Conservation (phyloP, 2,888 invertebrate genomes). For the Scrobipalpa costella region DNA sequence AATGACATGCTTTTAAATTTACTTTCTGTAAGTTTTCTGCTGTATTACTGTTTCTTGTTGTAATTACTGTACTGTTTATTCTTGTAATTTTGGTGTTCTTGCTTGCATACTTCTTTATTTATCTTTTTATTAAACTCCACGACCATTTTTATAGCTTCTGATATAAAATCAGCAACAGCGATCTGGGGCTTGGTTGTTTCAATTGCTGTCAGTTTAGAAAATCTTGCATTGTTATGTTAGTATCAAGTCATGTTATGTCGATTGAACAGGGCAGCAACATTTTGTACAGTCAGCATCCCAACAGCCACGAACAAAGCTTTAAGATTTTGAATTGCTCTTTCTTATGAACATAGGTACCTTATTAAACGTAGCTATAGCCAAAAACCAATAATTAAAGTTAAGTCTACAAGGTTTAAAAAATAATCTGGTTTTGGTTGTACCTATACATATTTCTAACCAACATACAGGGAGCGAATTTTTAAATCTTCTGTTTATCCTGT, state of each 20-base stretch:
- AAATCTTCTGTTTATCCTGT: background rate
- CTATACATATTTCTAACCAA: background rate
- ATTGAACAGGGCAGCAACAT: conserved; percentile 3
- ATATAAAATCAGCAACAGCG: too few relatives aligned
- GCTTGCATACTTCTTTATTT: background rate
- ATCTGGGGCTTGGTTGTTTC: too few relatives aligned
- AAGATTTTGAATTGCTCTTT: conserved; percentile 1
- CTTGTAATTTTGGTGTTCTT: background rate
- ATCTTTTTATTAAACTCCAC: too few relatives aligned
- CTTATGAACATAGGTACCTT: background rate
- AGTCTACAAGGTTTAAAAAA: too few relatives aligned
- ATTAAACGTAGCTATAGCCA: background rate
- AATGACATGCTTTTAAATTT: background rate
- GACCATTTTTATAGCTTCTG: too few relatives aligned
- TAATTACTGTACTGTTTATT: background rate
- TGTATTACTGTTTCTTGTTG: background rate
- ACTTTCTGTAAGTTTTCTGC: background rate
- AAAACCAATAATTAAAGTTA: background rate
- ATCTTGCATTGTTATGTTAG: too few relatives aligned
- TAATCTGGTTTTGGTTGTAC: too few relatives aligned
- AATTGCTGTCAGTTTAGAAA: too few relatives aligned
- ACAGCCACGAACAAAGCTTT: background rate
- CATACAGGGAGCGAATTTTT: background rate
- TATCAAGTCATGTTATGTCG: conserved; percentile 30
- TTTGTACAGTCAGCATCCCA: conserved; percentile 37